phyloP scores from a whole-genome alignment of 2,888 invertebrate genomes.

The Germaria angustata region DNA sequence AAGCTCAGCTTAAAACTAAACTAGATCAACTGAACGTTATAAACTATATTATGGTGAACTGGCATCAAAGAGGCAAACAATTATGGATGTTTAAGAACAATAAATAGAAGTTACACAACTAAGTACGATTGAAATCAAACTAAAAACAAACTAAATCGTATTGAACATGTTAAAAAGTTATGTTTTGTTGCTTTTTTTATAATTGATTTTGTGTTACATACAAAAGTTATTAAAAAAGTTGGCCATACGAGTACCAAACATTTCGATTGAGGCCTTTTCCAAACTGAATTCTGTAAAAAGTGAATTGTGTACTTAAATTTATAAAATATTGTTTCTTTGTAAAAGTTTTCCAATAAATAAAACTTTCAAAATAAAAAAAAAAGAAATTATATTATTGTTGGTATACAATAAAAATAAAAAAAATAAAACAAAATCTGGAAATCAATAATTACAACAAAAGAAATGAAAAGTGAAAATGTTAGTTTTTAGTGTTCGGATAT shows the following conservation, averaged over 20 bases:
- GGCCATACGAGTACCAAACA: slow-evolving; percentile 79
- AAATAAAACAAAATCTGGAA: neutral
- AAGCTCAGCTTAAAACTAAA: slow-evolving; percentile 25
- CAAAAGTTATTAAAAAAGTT: slow-evolving; percentile 79
- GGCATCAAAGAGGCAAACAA: neutral
- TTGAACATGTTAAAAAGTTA: slow-evolving; percentile 26
- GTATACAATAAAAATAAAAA: neutral
- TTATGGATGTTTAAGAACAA: neutral
- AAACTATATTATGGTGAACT: neutral
- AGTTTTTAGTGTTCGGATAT: slow-evolving; percentile 19
- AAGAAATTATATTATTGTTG: neutral
- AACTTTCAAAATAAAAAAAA: neutral
- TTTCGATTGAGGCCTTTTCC: slow-evolving; percentile 76
- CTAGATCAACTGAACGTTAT: neutral
- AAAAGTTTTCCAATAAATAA: slow-evolving; percentile 7
- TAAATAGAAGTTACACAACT: slow-evolving; percentile 3
- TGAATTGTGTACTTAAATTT: slow-evolving; percentile 58
- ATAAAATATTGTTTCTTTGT: neutral
- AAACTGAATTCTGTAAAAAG: slow-evolving; percentile 68
- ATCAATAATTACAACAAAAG: slow-evolving; percentile 4
- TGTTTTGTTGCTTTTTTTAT: slow-evolving; percentile 12
- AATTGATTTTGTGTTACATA: slow-evolving; percentile 73
- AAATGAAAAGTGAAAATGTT: neutral
- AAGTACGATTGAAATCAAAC: neutral
- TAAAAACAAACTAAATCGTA: slow-evolving; percentile 29